Evolutionary conservation across 2,113 vertebrate species (phyloP).

Genomic region (Parotia lawesii): DNA sequence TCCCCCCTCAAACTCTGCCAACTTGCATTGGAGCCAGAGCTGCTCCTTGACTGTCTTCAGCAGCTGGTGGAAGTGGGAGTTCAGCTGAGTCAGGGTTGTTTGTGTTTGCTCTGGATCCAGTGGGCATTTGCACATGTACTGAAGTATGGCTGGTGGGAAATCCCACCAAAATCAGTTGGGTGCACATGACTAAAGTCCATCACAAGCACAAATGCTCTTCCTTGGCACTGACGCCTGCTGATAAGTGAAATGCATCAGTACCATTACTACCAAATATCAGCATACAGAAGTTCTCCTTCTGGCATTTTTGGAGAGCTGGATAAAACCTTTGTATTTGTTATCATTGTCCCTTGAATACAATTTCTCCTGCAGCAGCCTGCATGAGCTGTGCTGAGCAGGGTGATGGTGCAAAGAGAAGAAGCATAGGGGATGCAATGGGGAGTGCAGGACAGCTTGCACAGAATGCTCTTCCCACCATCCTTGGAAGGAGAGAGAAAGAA

Average conservation of each 20-base stretch:
- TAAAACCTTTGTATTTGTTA: not conserved
- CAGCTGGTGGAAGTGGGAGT: not conserved
- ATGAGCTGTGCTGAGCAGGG: accelerated
- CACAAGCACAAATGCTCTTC: not conserved
- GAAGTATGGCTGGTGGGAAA: not conserved
- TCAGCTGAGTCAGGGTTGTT: not conserved
- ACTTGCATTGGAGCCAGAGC: not conserved
- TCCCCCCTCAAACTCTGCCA: not conserved
- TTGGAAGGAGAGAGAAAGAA: not conserved
- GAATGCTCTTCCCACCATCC: not conserved
- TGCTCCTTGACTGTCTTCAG: not conserved
- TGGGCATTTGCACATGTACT: accelerated
- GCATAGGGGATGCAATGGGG: accelerated
- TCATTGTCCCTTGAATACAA: accelerated
- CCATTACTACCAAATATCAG: not conserved
- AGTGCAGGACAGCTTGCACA: not conserved
- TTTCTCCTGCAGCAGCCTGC: not conserved
- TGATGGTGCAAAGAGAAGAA: not conserved
- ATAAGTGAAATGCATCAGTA: not conserved
- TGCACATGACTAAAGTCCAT: not conserved
- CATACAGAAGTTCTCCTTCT: not conserved
- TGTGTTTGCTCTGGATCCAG: not conserved
- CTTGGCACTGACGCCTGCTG: not conserved
- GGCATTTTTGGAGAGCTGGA: not conserved
- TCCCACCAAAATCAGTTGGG: not conserved